phyloP scores from a whole-genome alignment of 2,113 vertebrate species.

The Paramormyrops kingsleyae region DNA sequence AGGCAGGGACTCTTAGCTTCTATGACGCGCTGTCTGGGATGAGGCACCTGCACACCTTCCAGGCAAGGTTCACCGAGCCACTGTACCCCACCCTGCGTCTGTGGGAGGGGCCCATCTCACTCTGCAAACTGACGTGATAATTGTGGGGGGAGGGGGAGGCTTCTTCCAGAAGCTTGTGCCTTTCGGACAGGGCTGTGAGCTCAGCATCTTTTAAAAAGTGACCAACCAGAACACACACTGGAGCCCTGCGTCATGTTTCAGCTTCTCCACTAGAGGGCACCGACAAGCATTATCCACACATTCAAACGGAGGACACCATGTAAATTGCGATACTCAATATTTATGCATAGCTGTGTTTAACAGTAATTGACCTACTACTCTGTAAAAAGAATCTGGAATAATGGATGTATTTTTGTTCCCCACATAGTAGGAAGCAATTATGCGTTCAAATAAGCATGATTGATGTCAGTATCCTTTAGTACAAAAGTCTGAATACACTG shows the following conservation, averaged over 20 bases:
- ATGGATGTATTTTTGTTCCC: background rate
- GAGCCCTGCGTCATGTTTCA: background rate
- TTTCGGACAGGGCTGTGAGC: background rate
- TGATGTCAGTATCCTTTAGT: background rate
- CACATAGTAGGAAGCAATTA: background rate
- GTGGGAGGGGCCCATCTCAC: constrained; percentile 59
- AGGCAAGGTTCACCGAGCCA: constrained; percentile 55
- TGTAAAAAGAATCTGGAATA: background rate
- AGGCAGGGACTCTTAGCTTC: constrained; percentile 61
- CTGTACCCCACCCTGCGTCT: constrained; percentile 57
- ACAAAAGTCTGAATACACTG: background rate
- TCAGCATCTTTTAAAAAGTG: background rate
- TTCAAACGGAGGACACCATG: background rate
- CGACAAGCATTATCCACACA: background rate
- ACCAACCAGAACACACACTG: background rate
- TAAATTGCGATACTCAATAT: background rate
- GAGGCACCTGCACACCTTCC: constrained; percentile 59
- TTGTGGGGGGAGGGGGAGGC: background rate
- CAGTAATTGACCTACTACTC: background rate
- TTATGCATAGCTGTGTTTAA: background rate
- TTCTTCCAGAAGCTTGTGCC: background rate
- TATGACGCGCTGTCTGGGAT: constrained; percentile 51
- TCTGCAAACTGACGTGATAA: constrained; percentile 45
- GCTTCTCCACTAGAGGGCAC: background rate
- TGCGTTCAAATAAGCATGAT: background rate